Base-by-base conservation (phyloP, 2,113 vertebrate genomes). In the Cyanoliseus patagonus region DNA sequence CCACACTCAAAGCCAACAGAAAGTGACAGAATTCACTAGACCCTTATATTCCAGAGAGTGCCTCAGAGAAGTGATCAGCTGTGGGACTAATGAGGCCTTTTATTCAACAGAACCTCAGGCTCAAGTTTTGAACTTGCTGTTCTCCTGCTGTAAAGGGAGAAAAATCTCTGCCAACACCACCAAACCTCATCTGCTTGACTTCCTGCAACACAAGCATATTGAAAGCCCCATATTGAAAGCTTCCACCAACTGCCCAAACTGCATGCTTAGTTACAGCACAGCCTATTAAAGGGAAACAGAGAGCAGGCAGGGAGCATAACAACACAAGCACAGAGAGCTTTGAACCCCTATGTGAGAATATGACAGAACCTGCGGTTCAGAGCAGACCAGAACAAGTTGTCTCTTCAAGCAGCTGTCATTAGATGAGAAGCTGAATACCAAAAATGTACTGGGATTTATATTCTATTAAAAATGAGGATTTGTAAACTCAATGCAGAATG, bases 231-330 rank as follows among this genome's bases (percentile, higher is more conserved):
- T 12, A 42, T 6, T 63, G 27, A 52, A 27, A 14, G 23, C 7
- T 74, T 62, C 30, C 30, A 33, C 37, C 46, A 55, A 46, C 47
- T 78, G n/a, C 46, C 49, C 72, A 83, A 85, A n/a, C 37, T 57
- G 37, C n/a, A 20, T 39, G 28, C 10, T 31, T 46, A 41, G 59
- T 90, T 76, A 68, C 41, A 81, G 9, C 28, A 30, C 0, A 0
- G 39, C n/a, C 35, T 47, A 35, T 82, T 37, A 80, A 69, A 86
- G 10, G 20, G 44, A 87, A 81, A 75, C 20, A 5, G 47, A 68
- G 37, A 72, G 31, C n/a, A 86, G 24, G 20, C 7, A 82, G n/a
- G 41, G 22, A 55, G 23, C 2, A 6, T 11, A 73, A 27, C 20
- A 52, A 41, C 35, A 37, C 52, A 53, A 44, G 18, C n/a, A 68